phyloP scores from a whole-genome alignment of 2,113 vertebrate genomes.

The Ranitomeya variabilis region DNA sequence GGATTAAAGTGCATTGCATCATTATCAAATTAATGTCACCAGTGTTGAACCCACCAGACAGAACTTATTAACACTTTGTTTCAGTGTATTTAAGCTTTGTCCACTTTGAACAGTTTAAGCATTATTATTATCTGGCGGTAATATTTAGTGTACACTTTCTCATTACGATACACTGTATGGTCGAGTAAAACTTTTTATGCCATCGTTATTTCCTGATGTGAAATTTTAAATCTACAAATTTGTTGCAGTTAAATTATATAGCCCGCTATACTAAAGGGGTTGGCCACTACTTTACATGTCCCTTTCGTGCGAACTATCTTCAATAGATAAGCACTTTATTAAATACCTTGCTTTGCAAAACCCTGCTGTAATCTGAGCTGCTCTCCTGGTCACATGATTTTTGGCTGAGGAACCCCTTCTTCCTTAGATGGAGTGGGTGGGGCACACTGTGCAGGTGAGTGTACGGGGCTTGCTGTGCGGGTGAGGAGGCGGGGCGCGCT shows the following conservation, averaged over 20 bases:
- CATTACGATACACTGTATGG: neutral
- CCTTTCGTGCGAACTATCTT: no score
- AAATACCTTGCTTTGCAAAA: no score
- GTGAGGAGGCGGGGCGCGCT: no score
- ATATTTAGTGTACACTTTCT: slow-evolving; percentile 7
- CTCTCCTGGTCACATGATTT: no score
- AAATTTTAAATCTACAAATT: neutral
- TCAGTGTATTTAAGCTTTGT: neutral
- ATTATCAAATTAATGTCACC: slow-evolving; percentile 45
- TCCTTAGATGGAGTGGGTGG: no score
- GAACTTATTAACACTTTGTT: neutral
- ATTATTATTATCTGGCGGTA: neutral
- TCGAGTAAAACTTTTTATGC: neutral
- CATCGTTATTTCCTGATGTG: neutral
- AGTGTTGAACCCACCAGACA: neutral
- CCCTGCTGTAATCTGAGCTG: no score
- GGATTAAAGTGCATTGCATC: slow-evolving; percentile 61
- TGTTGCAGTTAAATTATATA: neutral
- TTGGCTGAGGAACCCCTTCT: no score
- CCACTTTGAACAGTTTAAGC: slow-evolving; percentile 2
- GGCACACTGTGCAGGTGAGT: no score
- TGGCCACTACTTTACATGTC: no score
- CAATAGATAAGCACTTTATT: no score
- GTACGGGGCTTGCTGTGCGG: no score
- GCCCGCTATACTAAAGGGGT: neutral